phyloP scores from a whole-genome alignment of 1,140 invertebrate species.

The Hylyphantes graminicola region DNA sequence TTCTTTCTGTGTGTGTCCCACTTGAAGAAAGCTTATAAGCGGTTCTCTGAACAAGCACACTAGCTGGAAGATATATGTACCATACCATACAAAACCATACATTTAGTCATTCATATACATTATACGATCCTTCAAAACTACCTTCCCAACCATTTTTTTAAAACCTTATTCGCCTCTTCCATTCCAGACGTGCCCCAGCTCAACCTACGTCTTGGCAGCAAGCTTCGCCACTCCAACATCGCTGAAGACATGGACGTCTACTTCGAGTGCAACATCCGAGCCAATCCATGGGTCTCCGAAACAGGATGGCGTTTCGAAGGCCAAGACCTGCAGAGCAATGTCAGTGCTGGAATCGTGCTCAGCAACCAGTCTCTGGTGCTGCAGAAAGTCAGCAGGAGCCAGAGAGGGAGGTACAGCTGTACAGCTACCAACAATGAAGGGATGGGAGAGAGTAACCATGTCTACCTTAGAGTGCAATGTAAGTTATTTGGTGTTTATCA shows the following conservation, averaged over 20 bases:
- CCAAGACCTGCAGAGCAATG: constrained; percentile 70
- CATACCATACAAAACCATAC: too few species aligned
- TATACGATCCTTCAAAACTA: too few species aligned
- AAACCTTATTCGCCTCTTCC: not conserved
- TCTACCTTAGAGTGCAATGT: constrained; percentile 63
- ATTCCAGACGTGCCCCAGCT: constrained; percentile 59
- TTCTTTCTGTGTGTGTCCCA: too few species aligned
- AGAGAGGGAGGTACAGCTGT: constrained; percentile 75
- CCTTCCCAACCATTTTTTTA: too few species aligned
- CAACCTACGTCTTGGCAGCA: constrained; percentile 59
- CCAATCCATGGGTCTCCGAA: constrained; percentile 85
- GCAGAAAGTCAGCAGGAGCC: constrained; percentile 73
- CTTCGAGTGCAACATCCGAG: constrained; percentile 88
- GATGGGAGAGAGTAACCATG: constrained; percentile 62
- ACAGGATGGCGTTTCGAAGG: constrained; percentile 84
- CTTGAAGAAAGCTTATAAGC: too few species aligned
- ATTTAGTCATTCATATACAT: too few species aligned
- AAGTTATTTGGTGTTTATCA: constrained; percentile 8
- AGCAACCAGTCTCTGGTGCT: constrained; percentile 85
- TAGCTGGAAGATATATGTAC: too few species aligned
- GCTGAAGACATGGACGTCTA: constrained; percentile 84
- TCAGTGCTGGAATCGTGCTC: constrained; percentile 79
- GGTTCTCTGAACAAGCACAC: too few species aligned
- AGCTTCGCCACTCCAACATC: constrained; percentile 57
- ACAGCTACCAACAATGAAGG: constrained; percentile 77